Conservation (phyloP, 2,113 vertebrate genomes). For the Ailurus styani region DNA sequence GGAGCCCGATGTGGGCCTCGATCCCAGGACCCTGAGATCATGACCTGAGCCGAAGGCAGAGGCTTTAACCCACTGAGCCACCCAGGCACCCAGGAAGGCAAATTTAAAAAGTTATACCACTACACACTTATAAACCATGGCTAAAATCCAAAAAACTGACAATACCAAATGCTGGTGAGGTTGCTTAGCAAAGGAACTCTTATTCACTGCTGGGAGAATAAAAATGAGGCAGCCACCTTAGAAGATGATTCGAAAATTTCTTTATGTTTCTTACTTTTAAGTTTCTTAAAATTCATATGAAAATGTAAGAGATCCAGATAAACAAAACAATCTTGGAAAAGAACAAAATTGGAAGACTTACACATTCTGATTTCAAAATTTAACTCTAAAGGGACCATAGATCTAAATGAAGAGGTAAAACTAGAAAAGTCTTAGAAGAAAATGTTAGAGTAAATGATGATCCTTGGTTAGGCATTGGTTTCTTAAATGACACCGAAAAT, state of each 20-base stretch:
- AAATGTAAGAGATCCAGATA: not conserved
- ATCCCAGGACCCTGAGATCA: no score
- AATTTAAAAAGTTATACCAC: not conserved
- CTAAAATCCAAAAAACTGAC: not conserved
- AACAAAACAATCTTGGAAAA: not conserved
- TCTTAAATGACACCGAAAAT: not conserved
- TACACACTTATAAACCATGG: not conserved
- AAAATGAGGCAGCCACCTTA: not conserved
- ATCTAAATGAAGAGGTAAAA: not conserved
- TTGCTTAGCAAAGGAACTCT: not conserved
- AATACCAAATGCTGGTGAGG: not conserved
- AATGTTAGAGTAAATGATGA: not conserved
- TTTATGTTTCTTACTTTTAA: not conserved
- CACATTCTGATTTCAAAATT: not conserved
- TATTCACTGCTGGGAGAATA: not conserved
- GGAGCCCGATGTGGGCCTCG: no score
- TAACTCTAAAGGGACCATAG: not conserved
- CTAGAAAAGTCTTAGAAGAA: not conserved
- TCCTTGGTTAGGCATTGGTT: not conserved
- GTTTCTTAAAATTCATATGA: not conserved
- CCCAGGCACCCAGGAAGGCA: no score
- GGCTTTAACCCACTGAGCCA: no score
- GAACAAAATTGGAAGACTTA: not conserved
- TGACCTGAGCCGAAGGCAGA: no score
- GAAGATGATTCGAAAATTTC: not conserved